phyloP scores from a whole-genome alignment of 2,797 vertebrate genomes.

The Xiphophorus birchmanni region DNA sequence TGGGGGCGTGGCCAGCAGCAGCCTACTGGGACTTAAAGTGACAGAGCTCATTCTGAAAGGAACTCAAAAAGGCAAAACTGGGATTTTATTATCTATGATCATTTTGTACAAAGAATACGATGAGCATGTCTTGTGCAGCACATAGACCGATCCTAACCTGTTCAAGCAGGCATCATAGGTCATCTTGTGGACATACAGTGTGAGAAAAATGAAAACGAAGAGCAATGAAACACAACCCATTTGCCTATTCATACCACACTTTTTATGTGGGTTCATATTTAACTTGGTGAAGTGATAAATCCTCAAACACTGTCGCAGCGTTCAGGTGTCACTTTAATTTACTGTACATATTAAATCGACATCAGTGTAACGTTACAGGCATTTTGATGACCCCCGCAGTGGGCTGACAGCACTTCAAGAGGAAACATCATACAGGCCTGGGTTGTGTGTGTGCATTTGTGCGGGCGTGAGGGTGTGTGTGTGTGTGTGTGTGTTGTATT shows the following conservation, averaged over 20 bases:
- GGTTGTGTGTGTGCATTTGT: conserved; percentile 13
- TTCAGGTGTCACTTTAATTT: conserved; percentile 53
- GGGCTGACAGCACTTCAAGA: conserved; percentile 51
- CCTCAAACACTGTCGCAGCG: conserved; percentile 23
- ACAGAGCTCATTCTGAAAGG: too few species aligned
- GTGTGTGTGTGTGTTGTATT: conserved; percentile 14
- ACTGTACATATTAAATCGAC: conserved; percentile 37
- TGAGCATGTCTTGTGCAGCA: too few species aligned
- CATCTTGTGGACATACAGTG: not conserved
- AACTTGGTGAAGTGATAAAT: conserved; percentile 35
- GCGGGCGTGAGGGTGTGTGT: conserved; percentile 4
- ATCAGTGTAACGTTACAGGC: conserved; percentile 58
- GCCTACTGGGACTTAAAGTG: too few species aligned
- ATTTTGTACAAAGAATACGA: too few species aligned
- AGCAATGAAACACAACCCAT: conserved; percentile 26
- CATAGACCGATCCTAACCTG: too few species aligned
- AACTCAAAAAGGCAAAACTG: too few species aligned
- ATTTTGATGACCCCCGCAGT: conserved; percentile 64
- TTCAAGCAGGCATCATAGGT: too few species aligned
- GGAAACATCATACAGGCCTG: conserved; percentile 57
- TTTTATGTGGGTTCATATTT: conserved; percentile 39
- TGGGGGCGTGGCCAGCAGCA: too few species aligned
- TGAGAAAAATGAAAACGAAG: conserved; percentile 12
- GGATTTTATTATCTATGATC: too few species aligned
- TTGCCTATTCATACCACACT: not conserved